Base-by-base conservation (phyloP, 1,140 invertebrate genomes). In the Drosophila jambulina region DNA sequence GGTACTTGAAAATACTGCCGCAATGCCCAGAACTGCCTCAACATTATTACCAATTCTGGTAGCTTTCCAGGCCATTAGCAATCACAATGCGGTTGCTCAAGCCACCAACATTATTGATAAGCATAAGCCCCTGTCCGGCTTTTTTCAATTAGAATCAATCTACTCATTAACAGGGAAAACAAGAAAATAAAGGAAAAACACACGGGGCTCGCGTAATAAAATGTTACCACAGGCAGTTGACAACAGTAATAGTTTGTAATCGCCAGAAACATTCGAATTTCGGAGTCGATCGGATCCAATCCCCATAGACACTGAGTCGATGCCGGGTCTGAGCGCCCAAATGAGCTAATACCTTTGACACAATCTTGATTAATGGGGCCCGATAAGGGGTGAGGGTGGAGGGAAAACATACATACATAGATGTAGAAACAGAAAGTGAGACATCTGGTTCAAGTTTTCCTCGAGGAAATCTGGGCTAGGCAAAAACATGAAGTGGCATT, bases 271-370 rank as follows among this genome's bases (percentile, higher is more conserved):
- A 58, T 43, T 65, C 17, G 36, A 29, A 46, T 23, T 48, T 65
- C 27, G 17, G 21, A 45, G 23, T 65, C 51, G 34, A 49, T 46
- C 25, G 68, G 32, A 40, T 42, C 21, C 60, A 23, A 71, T 71
- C 36, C 46, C 51, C 75, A 38, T 43, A 60, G 62, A 60, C 74
- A 63, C 61, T 75, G 53, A 75, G 61, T 53, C 71, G 40, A 53
- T 36, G 25, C n/a, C 32, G 23, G 53, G 43, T 75, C 19, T 45
- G 42, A 46, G 43, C 21, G 3, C n/a, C 59, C 60, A 75, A 75
- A 75, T 64, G 71, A 65, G 72, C 74, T 77, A 77, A 77, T 77
- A 69, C 75, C 75, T 77, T 53, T 77, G 75, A 77, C 75, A 68
- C 74, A 77, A 77, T 77, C 75, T 68, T 77, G 75, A 77, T 77